Conservation (phyloP, 2,888 invertebrate species). For the Tuta absoluta region DNA sequence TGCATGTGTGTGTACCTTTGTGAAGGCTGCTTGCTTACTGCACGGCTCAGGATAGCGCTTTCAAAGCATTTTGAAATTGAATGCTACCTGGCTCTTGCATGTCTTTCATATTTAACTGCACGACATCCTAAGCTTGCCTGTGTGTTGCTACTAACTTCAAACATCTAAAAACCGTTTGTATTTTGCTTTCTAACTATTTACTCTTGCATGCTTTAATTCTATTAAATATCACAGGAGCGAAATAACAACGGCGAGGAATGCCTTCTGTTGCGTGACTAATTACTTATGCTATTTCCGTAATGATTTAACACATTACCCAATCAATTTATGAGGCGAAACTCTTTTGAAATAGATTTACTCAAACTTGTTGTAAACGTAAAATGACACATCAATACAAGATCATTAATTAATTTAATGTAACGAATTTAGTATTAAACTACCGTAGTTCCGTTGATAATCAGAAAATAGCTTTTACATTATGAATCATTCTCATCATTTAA, state of each 20-base stretch:
- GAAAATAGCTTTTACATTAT: no score
- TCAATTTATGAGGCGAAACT: no score
- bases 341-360: not conserved
- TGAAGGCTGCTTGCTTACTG: conserved; percentile 20
- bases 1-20: conserved; percentile 31
- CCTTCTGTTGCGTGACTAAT: conserved; percentile 3
- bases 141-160: not conserved
- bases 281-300: not conserved
- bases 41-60: conserved; percentile 14
- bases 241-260: not conserved
- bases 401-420: no score
- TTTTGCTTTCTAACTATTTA: not conserved
- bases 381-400: no score
- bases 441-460: no score
- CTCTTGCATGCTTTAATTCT: not conserved
- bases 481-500: no score
- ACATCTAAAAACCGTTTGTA: not conserved
- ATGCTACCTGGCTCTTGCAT: conserved; percentile 23
- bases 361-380: not conserved
- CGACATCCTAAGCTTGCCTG: conserved; percentile 5
- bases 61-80: conserved; percentile 23
- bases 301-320: not conserved
- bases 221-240: not conserved
- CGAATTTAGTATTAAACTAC: no score
- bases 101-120: conserved; percentile 8